These are phyloP conservation scores for Bergia puertoricense DNA, from an alignment of 92 coral and sea anemone species.

Conservation along the genomic window DNA sequence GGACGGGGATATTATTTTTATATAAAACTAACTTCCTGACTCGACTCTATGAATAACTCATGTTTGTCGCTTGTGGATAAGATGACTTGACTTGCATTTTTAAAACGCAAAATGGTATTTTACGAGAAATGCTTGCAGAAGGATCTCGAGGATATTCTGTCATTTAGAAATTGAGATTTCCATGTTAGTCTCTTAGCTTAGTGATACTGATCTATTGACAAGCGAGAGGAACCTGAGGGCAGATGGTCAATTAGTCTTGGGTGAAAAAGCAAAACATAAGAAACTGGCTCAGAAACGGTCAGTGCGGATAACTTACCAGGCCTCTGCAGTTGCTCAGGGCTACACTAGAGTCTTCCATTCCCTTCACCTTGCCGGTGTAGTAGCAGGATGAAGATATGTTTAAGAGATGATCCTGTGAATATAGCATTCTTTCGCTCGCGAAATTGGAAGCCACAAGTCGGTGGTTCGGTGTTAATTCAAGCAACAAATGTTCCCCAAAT, in stretches of 20 bases:
- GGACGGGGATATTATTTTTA: too few relatives aligned
- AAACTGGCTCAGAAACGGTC: not conserved
- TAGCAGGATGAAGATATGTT: slow-evolving; percentile 52
- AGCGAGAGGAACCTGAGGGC: slow-evolving; percentile 6
- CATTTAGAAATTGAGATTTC: not conserved
- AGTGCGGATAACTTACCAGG: slow-evolving; percentile 65
- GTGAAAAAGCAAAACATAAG: not conserved
- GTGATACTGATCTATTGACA: slow-evolving; percentile 1
- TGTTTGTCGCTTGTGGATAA: too few relatives aligned
- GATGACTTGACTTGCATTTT: too few relatives aligned
- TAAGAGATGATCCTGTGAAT: slow-evolving; percentile 24
- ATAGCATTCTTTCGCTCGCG: slow-evolving; percentile 55
- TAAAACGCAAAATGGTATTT: too few relatives aligned
- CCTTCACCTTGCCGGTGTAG: slow-evolving; percentile 64
- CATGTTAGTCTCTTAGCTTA: not conserved
- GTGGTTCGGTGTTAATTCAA: slow-evolving; percentile 60
- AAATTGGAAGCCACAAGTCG: slow-evolving; percentile 64
- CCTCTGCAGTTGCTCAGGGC: slow-evolving; percentile 81
- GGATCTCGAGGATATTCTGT: not conserved
- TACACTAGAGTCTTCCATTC: slow-evolving; percentile 61
- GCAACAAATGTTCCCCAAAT: slow-evolving; percentile 66
- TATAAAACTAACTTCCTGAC: slow-evolving; percentile 1
- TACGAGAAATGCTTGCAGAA: too few relatives aligned
- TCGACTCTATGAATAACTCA: not conserved
- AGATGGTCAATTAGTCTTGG: not conserved